Percentiles rank a stretch among this genome's conserved stretches.
These are phyloP conservation scores for Cephalophus harveyi DNA, from an alignment of 2,113 vertebrate species.

Conservation along the genomic window DNA sequence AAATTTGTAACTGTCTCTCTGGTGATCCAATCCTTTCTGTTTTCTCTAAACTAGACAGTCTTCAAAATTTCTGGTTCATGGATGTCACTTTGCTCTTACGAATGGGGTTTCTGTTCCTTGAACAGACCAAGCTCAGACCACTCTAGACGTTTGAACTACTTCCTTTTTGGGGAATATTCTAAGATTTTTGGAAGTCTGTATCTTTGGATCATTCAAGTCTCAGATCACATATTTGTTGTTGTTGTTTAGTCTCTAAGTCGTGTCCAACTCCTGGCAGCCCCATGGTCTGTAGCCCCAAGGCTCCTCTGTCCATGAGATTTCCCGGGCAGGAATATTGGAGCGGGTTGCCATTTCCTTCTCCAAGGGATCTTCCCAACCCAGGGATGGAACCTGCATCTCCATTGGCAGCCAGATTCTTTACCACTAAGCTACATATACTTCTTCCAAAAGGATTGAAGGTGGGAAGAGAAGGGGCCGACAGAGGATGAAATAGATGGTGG, in stretches of 20 bases:
- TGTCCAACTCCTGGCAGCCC: background rate
- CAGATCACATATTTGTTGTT: background rate
- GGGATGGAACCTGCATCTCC: background rate
- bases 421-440: background rate
- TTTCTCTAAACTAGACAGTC: background rate
- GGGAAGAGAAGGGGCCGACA: background rate
- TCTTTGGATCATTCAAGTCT: background rate
- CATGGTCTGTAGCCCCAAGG: background rate
- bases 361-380: background rate
- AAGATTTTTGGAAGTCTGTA: background rate
- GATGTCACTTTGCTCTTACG: background rate
- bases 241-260: background rate
- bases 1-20: background rate
- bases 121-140: background rate
- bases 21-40: background rate
- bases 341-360: background rate
- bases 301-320: background rate
- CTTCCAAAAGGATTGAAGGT: background rate
- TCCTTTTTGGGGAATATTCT: background rate
- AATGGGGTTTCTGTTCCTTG: background rate
- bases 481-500: background rate
- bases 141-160: background rate
- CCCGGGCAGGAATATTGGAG: background rate
- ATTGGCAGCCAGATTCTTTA: background rate
- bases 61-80: background rate